Base-by-base conservation (phyloP, 1,140 invertebrate species). In the Aphis gossypii region DNA sequence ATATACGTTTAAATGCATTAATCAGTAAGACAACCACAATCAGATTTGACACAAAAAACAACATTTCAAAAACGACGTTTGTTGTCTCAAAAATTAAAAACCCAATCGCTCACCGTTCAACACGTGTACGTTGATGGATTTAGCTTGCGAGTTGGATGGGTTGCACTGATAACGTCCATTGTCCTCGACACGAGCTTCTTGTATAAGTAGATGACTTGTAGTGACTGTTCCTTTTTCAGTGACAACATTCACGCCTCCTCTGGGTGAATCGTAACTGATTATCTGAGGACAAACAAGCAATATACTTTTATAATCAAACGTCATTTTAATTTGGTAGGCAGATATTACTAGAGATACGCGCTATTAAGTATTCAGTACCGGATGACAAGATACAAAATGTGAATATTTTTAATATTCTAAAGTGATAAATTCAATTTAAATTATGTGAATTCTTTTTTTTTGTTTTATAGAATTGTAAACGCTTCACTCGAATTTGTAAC, bases 41-140 rank as follows among this genome's bases (percentile, higher is more conserved):
- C 1, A 51, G 14, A 51, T 20, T 51, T 51, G 14, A 1, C 14
- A 14, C 1, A 18, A 51, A 51, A 51, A 48, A 14, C 8, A 51
- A 18, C 2, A 25, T 60, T 51, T 60, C 9, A 8, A 25, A 0
- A 25, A 60, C 56, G 7, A 9, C 25, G 56, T 9, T 11, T 51
- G 48, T 7, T 4, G 56, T 60, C 56, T 30, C 25, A 68, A 4
- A 68, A 68, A 68, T 8, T 11, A 30, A 68, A 68, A 68, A 68
- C 30, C 25, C 11, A 7, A 48, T 3, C 41, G 96, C 97, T 97
- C 96, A 98, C 98, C 98, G 96, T 98, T 98, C 94, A 98, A 96
- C 94, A 98, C 98, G 95, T 98, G 98, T 94, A 98, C 98, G 91
- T 97, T 97, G 94, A 98, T 97, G 95, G 97, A 98, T 95, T 98